Evolutionary conservation across 2,113 vertebrate species (phyloP), one percentile per base, ranked within the genome.

Genomic region (Meriones unguiculatus): DNA sequence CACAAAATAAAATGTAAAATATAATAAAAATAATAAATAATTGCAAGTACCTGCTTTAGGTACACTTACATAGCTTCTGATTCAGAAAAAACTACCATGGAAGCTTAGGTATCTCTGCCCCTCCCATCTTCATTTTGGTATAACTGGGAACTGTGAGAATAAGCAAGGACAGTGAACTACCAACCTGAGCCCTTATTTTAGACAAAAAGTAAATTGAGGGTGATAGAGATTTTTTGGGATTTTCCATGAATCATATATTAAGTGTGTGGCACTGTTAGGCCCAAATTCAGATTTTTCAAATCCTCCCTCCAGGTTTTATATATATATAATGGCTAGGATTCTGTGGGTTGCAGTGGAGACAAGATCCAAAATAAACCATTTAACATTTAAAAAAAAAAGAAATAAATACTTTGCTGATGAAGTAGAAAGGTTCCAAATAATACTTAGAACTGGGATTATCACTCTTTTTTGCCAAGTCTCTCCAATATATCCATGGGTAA

Each of bases 151-250:
- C 35, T 70, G 59, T 87, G 65, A 87, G 69, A 50, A 91, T 28
- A 62, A 90, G 22, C 67, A 81, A 96, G 7, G 28, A 57, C 35
- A 57, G 18, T 14, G 41, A 85, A 59, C 28, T 89, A 92, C 75
- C 6, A 72, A n/a, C 89, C 30, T 72, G 50, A 85, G 64, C 18
- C 82, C 30, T 90, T 95, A 92, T 90, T 96, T 96, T 46, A 76
- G 28, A 92, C 24, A 69, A 95, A 86, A 38, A 95, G 7, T 95
- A 90, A 95, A 90, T 75, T 76, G 82, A 90, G 25, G 84, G 24
- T 13, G 62, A 77, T 35, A 78, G 1, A 73, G n/a, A n/a, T 2
- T 75, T 95, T 77, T 76, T 28, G 52, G 93, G 54, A 65, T 72
- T 93, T 94, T 84, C 50, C 62, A 95, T 85, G 72, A 89, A 25